Base-by-base conservation (phyloP, 2,797 vertebrate genomes). In the Protosalanx chinensis region DNA sequence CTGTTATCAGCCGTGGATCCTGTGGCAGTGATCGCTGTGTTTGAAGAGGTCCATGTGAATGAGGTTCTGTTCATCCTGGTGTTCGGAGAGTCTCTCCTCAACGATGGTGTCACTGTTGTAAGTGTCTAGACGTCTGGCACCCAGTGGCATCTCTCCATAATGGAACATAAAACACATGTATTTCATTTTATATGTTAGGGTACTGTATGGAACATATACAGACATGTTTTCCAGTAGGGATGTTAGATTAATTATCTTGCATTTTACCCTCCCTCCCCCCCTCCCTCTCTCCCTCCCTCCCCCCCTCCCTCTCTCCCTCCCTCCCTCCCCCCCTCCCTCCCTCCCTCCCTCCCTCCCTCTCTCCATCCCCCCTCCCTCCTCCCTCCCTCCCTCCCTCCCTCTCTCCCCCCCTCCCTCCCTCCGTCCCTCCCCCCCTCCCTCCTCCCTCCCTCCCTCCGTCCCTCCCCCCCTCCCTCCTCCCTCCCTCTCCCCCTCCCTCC, bases 21-120 rank as follows among this genome's bases (percentile, higher is more conserved):
- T 0, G 97, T 99, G 57, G 98, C 98, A 0, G 97, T 98, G 69
- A 90, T 99, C 23, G 97, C 98, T 0, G 95, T 98, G 73, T 99
- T 99, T 75, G 98, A 99, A 81, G 94, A 99, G 79, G 97, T 99
- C 7, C 98, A 99, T 0, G 97, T 99, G 83, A 98, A 98, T 0
- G 98, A 99, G 72, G 92, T 98, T 18, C 94, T 99, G 30, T 98
- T 98, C 84, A 98, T 99, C 87, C 89, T 98, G 67, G 96, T 99
- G 80, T 98, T 99, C 29, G 98, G 98, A 81, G 98, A 99, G 90
- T 99, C 98, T 0, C 91, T 99, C 78, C 94, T 99, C 56, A 99
- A 99, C 10, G 97, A 98, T 2, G 98, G 96, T 0, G 97, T 99
- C 71, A 99, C 98, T 0, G 98, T 99, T 94, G 97, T 98, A 70